Evolutionary conservation across 2,888 invertebrate species (phyloP), one percentile per base, ranked within the genome.

Genomic region (Xestia sexstrigata): DNA sequence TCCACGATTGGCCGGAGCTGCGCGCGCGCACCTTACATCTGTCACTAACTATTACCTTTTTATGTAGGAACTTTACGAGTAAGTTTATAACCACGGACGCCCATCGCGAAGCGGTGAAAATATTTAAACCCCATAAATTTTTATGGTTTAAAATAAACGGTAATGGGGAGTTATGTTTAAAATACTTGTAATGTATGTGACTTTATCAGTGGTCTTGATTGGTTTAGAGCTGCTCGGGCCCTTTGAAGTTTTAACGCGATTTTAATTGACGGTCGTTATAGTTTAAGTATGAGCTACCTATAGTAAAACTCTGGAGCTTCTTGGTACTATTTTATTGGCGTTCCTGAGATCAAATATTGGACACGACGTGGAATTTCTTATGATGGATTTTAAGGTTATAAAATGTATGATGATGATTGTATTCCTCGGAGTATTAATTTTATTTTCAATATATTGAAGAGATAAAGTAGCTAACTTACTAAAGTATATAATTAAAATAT

Each of bases 101-200:
- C 93, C 91, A 92, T 92, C 90, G 88, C 88, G 87, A 89, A 92
- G 91, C 92, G 91, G 92, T 93, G 92, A 93, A 94, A 94, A 95
- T 95, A 95, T 95, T 95, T 95, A 94, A 93, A 93, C 91, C 91
- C 93, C 89, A 93, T 95, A 93, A 93, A 92, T 92, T 93, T 95
- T 95, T 95, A 95, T 93, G 91, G 92, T 90, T 89, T 85, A 85
- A 90, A 92, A 92, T 92, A 93, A 91, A 93, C 91, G 92, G 92
- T 94, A 93, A 93, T 94, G 92, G 85, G 80, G 78, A 89, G 77
- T 80, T 85, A 87, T 89, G 92, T 94, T 93, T 94, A 93, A 83
- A 87, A 94, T 93, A 89, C 87, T 88, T 89, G 90, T 92, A 92
- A 90, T 90, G 90, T 90, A 84, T 86, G 93, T 92, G 91, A 90